phyloP scores from a whole-genome alignment of 2,888 invertebrate species.

The Catotricha subobsoleta region DNA sequence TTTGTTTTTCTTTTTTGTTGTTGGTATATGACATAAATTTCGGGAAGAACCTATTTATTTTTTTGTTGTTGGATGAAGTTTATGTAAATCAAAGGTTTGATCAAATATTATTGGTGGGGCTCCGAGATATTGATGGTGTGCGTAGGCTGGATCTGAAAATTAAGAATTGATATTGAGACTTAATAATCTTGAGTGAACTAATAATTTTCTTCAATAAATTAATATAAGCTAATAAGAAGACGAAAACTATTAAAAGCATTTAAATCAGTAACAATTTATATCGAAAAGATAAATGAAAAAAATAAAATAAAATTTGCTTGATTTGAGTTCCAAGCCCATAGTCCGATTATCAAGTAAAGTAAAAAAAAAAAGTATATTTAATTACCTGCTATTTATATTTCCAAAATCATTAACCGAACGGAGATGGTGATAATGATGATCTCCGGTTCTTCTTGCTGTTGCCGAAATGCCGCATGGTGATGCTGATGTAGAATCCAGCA shows the following conservation, averaged over 20 bases:
- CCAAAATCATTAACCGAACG: constrained; percentile 1
- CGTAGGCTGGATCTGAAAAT: not conserved
- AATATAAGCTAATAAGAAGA: too few relatives aligned
- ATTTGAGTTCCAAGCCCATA: not conserved
- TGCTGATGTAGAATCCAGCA: constrained; percentile 19
- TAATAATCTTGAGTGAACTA: too few relatives aligned
- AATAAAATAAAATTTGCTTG: not conserved
- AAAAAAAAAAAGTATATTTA: not conserved
- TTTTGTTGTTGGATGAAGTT: too few relatives aligned
- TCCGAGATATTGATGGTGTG: not conserved
- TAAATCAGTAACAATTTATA: too few relatives aligned
- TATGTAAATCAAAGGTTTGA: too few relatives aligned
- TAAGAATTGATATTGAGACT: not conserved
- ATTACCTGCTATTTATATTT: constrained; percentile 3
- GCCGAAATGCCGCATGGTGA: not conserved
- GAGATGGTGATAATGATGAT: not conserved
- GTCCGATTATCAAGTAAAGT: not conserved
- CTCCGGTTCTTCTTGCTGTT: not conserved
- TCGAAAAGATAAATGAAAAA: too few relatives aligned
- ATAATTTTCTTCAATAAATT: too few relatives aligned
- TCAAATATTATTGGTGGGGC: constrained; percentile 1
- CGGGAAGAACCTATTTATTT: too few relatives aligned
- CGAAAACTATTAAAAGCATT: too few relatives aligned
- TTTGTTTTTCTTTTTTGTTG: too few relatives aligned
- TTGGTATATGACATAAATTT: too few relatives aligned